Percentiles rank a stretch among this genome's conserved stretches.
Conservation (phyloP, 1,140 invertebrate species). For the Babylonia areolata region DNA sequence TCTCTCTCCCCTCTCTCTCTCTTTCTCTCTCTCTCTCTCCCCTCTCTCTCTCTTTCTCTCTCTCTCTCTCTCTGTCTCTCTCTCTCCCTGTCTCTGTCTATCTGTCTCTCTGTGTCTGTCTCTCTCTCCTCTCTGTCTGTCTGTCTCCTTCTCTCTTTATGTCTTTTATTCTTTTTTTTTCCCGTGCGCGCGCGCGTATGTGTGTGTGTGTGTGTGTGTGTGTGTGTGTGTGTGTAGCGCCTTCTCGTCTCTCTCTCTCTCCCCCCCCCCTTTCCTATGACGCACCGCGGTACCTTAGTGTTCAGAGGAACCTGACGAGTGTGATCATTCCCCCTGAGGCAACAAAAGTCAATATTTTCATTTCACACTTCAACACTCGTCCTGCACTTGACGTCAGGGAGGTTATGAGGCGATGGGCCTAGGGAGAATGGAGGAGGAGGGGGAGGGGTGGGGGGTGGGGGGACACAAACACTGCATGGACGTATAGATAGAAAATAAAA, state of each 20-base stretch:
- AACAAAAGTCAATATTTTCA: background rate
- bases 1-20: background rate
- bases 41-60: background rate
- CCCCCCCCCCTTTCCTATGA: too few species aligned
- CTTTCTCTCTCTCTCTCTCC: background rate
- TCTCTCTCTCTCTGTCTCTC: background rate
- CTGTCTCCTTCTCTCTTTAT: background rate
- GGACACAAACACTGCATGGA: too few species aligned
- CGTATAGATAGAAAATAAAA: too few species aligned
- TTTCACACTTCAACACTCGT: background rate
- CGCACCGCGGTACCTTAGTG: too few species aligned
- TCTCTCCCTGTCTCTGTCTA: background rate
- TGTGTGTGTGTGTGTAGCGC: too few species aligned
- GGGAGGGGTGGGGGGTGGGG: background rate
- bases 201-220: too few species aligned
- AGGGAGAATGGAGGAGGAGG: background rate
- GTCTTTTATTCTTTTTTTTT: background rate
- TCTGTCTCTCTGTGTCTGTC: background rate
- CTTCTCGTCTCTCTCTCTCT: too few species aligned
- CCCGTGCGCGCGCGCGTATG: too few species aligned
- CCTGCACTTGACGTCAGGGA: background rate
- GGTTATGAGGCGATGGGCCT: background rate
- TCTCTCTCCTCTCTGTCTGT: background rate
- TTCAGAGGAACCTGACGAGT: background rate
- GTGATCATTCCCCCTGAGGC: background rate